Percentiles rank a stretch among this genome's conserved stretches.
Conservation (phyloP, 2,888 invertebrate species). For the Priocnemis perturbator region DNA sequence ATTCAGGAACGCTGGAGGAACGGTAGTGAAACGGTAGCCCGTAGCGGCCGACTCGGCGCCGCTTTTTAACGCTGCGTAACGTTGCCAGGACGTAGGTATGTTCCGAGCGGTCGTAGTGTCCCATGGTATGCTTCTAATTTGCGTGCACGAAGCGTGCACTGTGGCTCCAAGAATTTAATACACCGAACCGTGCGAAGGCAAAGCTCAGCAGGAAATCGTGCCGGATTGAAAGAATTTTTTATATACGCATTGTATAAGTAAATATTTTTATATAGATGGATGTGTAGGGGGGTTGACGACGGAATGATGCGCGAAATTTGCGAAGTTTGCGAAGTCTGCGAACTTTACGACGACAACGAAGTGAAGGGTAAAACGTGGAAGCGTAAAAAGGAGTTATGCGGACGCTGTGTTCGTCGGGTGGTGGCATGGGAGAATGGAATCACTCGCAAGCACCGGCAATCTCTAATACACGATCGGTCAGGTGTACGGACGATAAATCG, state of each 20-base stretch:
- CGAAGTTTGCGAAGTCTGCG: too few relatives aligned
- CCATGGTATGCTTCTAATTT: constrained; percentile 63
- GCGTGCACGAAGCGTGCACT: constrained; percentile 47
- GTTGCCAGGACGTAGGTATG: constrained; percentile 23
- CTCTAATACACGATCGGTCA: constrained; percentile 30
- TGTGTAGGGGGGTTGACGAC: not conserved
- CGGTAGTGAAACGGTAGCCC: constrained; percentile 14
- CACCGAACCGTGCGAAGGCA: constrained; percentile 58
- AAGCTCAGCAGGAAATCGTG: not conserved
- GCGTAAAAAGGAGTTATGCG: not conserved
- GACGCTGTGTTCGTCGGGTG: not conserved
- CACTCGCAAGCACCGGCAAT: constrained; percentile 47
- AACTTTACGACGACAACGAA: too few relatives aligned
- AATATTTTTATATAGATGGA: not conserved
- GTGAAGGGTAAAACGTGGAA: not conserved
- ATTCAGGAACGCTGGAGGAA: constrained; percentile 26
- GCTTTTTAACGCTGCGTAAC: constrained; percentile 44
- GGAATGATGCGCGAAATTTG: not conserved
- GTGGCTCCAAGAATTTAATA: constrained; percentile 65
- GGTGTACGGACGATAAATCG: constrained; percentile 32
- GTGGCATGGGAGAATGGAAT: constrained; percentile 8
- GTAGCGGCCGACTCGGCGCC: constrained; percentile 22
- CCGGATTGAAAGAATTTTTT: too few relatives aligned
- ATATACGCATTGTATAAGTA: too few relatives aligned
- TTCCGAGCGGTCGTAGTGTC: constrained; percentile 18